Base-by-base conservation (phyloP, 1,140 invertebrate genomes). In the Dreissena polymorpha region DNA sequence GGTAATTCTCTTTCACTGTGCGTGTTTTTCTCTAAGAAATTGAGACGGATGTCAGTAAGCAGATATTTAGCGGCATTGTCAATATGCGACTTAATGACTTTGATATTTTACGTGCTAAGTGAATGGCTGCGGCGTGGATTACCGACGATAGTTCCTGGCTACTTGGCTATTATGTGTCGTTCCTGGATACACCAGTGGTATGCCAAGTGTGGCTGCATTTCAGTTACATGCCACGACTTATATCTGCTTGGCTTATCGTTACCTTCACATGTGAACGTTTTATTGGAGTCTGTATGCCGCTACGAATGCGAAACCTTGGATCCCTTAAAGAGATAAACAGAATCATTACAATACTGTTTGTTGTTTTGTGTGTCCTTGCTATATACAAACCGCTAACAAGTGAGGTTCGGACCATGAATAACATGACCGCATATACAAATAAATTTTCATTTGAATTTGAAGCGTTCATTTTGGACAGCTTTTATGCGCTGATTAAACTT, bases 251-350 rank as follows among this genome's bases (percentile, higher is more conserved):
- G 91, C 64, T 92, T 51, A 84, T 92, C 13, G 91, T 91, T 1
- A 85, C 87, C 29, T 92, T 92, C 68, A 92, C 91, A 0, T 80
- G 88, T 57, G 91, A 92, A 80, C 57, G 91, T 8, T 92, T 91
- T 86, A 89, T 91, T 71, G 90, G 90, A 3, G 90, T 91, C 21
- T 91, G 90, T 68, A 86, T 89, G 71, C 88, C 90, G 2, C 64
- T 90, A 18, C 60, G 81, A 55, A 67, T 85, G 14, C 39, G 76
- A 55, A 69, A 50, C 29, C 10, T 57, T 5, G 50, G 39, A 49
- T 16, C 64, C 14, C 0, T 70, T 12, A 68, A 78, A n/a, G 21
- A 53, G 2, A 57, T 21, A 75, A 72, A 53, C 21, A 75, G 16
- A 86, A 86, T 83, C 68, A 88, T 57, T 83, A 88, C 21, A 87